Base-by-base conservation (phyloP, 2,888 invertebrate species). In the Limnephilus rhombicus region DNA sequence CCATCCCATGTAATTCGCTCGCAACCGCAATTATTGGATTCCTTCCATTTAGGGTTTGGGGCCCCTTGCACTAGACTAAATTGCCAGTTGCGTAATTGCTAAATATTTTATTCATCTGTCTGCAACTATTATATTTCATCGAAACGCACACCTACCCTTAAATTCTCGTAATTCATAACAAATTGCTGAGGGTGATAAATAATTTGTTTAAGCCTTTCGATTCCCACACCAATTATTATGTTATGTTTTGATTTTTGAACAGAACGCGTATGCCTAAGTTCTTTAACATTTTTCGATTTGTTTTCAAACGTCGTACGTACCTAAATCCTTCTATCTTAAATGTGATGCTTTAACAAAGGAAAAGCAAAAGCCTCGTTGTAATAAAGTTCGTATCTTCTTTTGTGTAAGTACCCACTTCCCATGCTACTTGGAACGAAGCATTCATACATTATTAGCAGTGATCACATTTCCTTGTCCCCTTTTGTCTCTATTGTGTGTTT, bases 11-110 rank as follows among this genome's bases (percentile, higher is more conserved):
- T 31, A 81, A 87, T 87, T 87, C 80, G 80, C 87, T 87, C 81
- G 91, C 87, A 81, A 87, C 91, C 91, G 87, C 87, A 87, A 87
- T 91, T 91, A 91, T 90, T 45, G 87, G 81, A 82, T 53, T 80
- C 83, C 91, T 86, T 91, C 90, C 91, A 91, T 90, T 92, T 90
- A 90, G 87, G 90, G 90, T 31, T 83, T 34, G 31, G 83, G 24
- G 24, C 68, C 68, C 68, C 68, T 68, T 83, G 41, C 37, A 83
- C 41, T 83, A 83, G 15, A 24, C 18, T 31, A 82, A 82, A 82
- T 82, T 15, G 29, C 34, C 83, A 83, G 24, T 37, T 34, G 24
- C 34, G 83, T 83, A 83, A 31, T 83, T 24, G 37, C 83, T 37
- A 34, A 83, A 83, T 37, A 34, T 37, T 83, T 83, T 34, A 83